Evolutionary conservation across 37 sponge, comb jelly and placozoan genomes (phyloP), one percentile per base, ranked within the genome.

Genomic region (Haliclona indistincta): DNA sequence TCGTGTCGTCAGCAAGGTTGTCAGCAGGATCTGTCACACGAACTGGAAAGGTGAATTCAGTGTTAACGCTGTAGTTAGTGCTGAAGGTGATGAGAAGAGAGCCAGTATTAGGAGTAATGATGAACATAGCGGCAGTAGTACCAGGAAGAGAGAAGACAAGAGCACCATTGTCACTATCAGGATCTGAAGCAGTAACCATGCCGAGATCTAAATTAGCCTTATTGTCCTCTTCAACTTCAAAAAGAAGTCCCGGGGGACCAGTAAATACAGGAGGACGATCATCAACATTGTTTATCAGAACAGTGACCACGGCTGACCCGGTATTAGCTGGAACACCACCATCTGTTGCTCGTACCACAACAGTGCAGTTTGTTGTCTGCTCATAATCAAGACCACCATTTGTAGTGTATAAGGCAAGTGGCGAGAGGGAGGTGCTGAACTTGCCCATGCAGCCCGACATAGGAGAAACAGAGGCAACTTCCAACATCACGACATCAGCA

Each of bases 221-320:
- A 67, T 83, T 87, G 35, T 85, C 83, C 45, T 89, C 90, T 0
- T 61, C 51, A 3, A 93, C 80, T 29, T 5, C 17, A 49, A 85
- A 82, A n/a, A n/a, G n/a, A n/a, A n/a, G n/a, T 0, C n/a, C 56
- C 51, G 56, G 72, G 0, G 2, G n/a, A 23, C 29, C 22, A 32
- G 42, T 13, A 49, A 92, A 84, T 25, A 56, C 76, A 38, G 93
- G 93, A 29, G 81, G 75, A 40, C 71, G 51, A 63, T 92, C 93
- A 63, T 92, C 88, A 43, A 60, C 37, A 47, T 92, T 68, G 0
- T 26, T 2, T 6, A 86, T 72, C 26, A 17, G 56, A 6, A 92
- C 67, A 36, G 32, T 33, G 1, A 92, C 71, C 0, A 26, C 52
- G 7, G 84, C 53, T 17, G 37, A 68, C 3, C 84, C 73, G 34